These are phyloP conservation scores for Psylliodes chrysocephalus DNA, from an alignment of 2,888 invertebrate genomes.

Conservation along the genomic window DNA sequence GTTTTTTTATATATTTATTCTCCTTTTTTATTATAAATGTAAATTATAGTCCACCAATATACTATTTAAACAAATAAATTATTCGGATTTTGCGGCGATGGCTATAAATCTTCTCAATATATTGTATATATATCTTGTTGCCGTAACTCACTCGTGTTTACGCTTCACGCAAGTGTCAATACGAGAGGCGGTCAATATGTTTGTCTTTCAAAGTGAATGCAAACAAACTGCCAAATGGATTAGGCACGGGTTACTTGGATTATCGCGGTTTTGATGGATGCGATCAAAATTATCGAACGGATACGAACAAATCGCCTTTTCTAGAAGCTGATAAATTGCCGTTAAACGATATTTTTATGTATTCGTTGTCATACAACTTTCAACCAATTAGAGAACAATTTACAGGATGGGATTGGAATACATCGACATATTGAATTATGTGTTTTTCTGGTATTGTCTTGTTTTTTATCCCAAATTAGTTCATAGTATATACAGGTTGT, in stretches of 20 bases:
- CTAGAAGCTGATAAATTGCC: neutral
- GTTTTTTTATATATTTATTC: neutral
- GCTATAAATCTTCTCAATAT: slow-evolving; percentile 26
- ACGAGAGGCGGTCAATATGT: slow-evolving; percentile 39
- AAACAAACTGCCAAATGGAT: slow-evolving; percentile 33
- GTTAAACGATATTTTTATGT: neutral
- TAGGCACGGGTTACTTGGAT: slow-evolving; percentile 24
- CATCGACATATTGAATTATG: too few species aligned
- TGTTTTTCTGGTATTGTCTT: too few species aligned
- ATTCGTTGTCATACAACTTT: too few species aligned
- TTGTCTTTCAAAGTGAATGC: slow-evolving; percentile 36
- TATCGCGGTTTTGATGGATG: slow-evolving; percentile 20
- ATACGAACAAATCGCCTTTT: neutral
- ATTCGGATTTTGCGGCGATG: neutral
- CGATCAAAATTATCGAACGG: slow-evolving; percentile 5
- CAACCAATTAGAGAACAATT: too few species aligned
- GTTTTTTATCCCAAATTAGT: too few species aligned
- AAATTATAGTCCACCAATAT: neutral
- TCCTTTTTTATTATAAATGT: neutral
- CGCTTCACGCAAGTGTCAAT: slow-evolving; percentile 37
- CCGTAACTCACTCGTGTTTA: slow-evolving; percentile 43
- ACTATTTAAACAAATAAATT: slow-evolving; percentile 11
- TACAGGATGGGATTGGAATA: too few species aligned
- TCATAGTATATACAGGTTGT: too few species aligned
- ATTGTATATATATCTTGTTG: slow-evolving; percentile 11